Base-by-base conservation (phyloP, 2,888 invertebrate species). In the Pollenia griseotomentosa region DNA sequence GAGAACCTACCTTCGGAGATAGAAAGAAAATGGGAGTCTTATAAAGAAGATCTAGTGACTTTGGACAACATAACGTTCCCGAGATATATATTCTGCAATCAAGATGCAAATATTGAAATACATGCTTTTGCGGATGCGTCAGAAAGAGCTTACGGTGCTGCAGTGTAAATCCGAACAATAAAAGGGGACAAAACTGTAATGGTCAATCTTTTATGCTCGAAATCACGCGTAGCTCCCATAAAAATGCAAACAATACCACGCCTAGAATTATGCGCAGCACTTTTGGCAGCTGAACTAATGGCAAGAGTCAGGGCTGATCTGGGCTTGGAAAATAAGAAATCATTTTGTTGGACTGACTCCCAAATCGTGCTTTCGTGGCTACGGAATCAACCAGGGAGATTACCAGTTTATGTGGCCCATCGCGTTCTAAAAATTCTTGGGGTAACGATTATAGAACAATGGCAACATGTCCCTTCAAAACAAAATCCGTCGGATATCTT, bases 121-220 rank as follows among this genome's bases (percentile, higher is more conserved):
- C 71, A 71, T 42, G 19, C 11, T 44, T 71, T 71, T 8, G 14
- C 71, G n/a, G 55, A 68, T 48, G 61, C 61, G 5, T 61, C 61
- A n/a, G 42, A 61, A 61, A 61, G 6, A 8, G 42, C 61, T n/a
- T 61, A 61, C n/a, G 40, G 59, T 14, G 59, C 59, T 23, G 19
- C 23, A 11, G 57, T 23, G 1, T 61, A 61, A 7, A 12, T 61
- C 12, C 8, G 59, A 12, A 5, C 40, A 33, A 7, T 7, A 5
- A 33, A 11, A 3, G 12, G 12, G 2, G 14, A 33, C 59, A 14
- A 11, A 7, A 40, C 40, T 3, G 46, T 46, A 5, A 19, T 46
- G 3, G 9, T 53, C n/a, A 3, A 16, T 16, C 53, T 53, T 16
- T 53, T 53, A n/a, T 53, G 53, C 7, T n/a, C 16, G 4, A 53